Conservation (phyloP, 2,797 vertebrate genomes). For the Gorsachius magnificus region DNA sequence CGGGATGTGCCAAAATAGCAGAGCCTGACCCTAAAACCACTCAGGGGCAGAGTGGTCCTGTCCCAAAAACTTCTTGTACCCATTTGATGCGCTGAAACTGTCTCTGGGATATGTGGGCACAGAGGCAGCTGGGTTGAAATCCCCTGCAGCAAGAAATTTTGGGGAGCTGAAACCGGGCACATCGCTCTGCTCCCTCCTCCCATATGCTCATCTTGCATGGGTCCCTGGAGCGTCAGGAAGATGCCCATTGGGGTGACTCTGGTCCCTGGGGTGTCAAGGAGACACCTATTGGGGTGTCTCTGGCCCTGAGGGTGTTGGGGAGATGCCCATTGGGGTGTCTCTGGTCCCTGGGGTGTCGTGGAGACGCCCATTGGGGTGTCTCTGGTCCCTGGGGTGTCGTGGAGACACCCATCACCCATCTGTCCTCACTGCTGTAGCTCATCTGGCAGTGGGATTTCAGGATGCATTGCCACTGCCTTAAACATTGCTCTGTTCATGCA, state of each 20-base stretch:
- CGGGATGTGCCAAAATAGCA: not conserved
- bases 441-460: fast-evolving
- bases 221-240: no score
- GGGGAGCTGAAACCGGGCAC: fast-evolving
- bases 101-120: fast-evolving
- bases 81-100: fast-evolving
- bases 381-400: no score
- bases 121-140: not conserved
- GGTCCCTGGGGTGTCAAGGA: no score
- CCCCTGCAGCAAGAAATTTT: fast-evolving
- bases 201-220: fast-evolving
- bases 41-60: not conserved
- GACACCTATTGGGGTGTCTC: no score
- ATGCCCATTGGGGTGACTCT: not conserved
- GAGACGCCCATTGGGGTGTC: no score
- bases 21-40: not conserved
- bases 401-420: not conserved
- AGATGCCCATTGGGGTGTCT: no score
- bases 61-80: not conserved
- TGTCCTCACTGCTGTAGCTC: fast-evolving
- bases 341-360: no score
- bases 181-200: fast-evolving
- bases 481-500: fast-evolving
- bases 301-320: not conserved
- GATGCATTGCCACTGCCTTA: fast-evolving